Base-by-base conservation (phyloP, 92 coral and sea anemone species). In the Phenganax marumi region DNA sequence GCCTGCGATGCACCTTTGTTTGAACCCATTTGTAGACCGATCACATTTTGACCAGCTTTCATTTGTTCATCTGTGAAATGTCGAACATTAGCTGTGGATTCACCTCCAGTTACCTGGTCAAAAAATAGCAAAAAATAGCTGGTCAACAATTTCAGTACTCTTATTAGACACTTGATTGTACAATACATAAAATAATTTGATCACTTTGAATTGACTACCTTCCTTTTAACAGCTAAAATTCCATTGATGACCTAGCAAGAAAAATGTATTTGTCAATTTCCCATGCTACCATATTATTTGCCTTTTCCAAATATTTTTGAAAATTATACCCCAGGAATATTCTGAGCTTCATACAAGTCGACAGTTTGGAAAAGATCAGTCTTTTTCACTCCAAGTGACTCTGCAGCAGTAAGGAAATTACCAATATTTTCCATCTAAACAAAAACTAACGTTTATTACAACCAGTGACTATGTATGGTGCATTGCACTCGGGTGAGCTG, bases 381-480 rank as follows among this genome's bases (percentile, higher is more conserved):
- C 74, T 91, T 91, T 7, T 89, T 86, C 11, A 90, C 91, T 8
- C 97, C 97, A 3, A 93, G 1, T 7, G 39, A 0, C 25, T 89
- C 92, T 70, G 88, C 86, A 84, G 90, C 93, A 10, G 2, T 13
- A 6, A 92, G 91, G 71, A 90, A 95, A 10, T 89, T 90, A 8
- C 77, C 86, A 17, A 95, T 95, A 75, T 95, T 95, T 70, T 95
- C 98, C 95, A 92, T 95, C 98, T 95, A 78, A 57, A 69, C 52
- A 21, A 11, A 72, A 70, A 52, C 75, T 33, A 62, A 9, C 21
- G 22, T 12, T 14, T 10, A 65, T 3, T 10, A 65, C 13, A 2
- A 65, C 3, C 26, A 65, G 18, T 54, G 57, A 52, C n/a, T 8
- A 54, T 54, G 2, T n/a, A 12, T 54, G 61, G 21, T 16, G 19